Evolutionary conservation across 2,797 vertebrate genomes (phyloP).

Genomic region (Danio aesculapii): DNA sequence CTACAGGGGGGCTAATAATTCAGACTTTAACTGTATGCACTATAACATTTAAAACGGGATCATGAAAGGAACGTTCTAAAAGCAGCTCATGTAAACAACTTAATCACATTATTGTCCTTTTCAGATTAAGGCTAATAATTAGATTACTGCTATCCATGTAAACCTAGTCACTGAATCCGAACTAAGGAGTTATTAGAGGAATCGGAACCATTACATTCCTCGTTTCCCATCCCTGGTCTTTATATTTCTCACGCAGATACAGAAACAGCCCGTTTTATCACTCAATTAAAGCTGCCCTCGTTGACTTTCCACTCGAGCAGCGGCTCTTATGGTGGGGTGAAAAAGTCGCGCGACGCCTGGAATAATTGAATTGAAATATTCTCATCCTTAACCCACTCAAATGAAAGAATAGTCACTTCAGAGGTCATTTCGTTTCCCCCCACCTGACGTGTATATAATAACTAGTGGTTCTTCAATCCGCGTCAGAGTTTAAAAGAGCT

Average conservation of each 20-base stretch:
- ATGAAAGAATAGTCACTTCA: slow-evolving; percentile 14
- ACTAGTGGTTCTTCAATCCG: neutral
- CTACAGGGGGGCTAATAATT: no score
- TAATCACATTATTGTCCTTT: no score
- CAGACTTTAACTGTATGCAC: no score
- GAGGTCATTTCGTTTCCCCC: neutral
- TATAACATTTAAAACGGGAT: no score
- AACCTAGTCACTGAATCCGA: neutral
- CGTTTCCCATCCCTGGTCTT: neutral
- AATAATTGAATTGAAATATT: slow-evolving; percentile 39
- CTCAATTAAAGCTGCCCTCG: slow-evolving; percentile 41
- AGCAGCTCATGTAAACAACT: no score
- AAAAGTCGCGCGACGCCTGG: slow-evolving; percentile 3
- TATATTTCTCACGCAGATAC: slow-evolving; percentile 23
- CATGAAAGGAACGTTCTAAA: no score
- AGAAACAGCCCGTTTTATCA: slow-evolving; percentile 26
- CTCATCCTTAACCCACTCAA: slow-evolving; percentile 17
- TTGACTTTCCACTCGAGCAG: slow-evolving; percentile 20
- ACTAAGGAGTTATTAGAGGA: neutral
- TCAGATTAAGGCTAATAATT: no score
- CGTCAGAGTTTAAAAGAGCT: neutral
- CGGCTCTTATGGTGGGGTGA: slow-evolving; percentile 17
- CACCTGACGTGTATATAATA: neutral
- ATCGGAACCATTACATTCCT: neutral
- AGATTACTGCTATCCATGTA: no score